These are phyloP conservation scores for Silurus glanis DNA, from an alignment of 2,113 vertebrate genomes.

Conservation along the genomic window DNA sequence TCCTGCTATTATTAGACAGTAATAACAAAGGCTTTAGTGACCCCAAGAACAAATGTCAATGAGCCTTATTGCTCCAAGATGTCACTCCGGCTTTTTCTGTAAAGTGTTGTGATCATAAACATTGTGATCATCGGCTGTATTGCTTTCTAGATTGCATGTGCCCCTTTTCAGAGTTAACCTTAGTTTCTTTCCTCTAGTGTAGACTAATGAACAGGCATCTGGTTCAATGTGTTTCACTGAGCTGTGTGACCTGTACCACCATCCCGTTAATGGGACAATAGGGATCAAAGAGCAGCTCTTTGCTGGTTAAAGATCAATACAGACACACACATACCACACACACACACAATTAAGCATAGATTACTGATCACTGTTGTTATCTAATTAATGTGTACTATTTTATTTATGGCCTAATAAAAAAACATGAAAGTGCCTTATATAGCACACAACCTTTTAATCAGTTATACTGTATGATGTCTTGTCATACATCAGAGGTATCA, in stretches of 20 bases:
- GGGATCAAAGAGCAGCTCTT: conserved; percentile 1
- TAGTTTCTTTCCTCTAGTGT: conserved; percentile 11
- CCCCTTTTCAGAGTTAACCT: not conserved
- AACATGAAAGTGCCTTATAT: not conserved
- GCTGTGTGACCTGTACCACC: conserved; percentile 24
- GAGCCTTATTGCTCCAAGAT: not conserved
- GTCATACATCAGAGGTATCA: conserved; percentile 16
- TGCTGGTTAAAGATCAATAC: not conserved
- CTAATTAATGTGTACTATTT: not conserved
- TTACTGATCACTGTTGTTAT: not conserved
- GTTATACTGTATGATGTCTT: not conserved
- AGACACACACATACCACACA: conserved; percentile 2
- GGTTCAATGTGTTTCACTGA: conserved; percentile 13
- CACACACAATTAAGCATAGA: not conserved
- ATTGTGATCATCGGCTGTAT: not conserved
- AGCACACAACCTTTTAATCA: not conserved
- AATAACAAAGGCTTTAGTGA: not conserved
- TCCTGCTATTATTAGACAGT: not conserved
- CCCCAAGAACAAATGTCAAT: not conserved
- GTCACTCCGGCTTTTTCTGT: not conserved
- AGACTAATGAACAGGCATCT: not conserved
- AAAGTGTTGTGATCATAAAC: conserved; percentile 8
- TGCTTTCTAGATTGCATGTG: not conserved
- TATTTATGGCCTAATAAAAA: not conserved
- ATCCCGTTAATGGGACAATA: conserved; percentile 16